These are phyloP conservation scores for Anthonomus grandis DNA, from an alignment of 1,140 invertebrate genomes.

Conservation along the genomic window DNA sequence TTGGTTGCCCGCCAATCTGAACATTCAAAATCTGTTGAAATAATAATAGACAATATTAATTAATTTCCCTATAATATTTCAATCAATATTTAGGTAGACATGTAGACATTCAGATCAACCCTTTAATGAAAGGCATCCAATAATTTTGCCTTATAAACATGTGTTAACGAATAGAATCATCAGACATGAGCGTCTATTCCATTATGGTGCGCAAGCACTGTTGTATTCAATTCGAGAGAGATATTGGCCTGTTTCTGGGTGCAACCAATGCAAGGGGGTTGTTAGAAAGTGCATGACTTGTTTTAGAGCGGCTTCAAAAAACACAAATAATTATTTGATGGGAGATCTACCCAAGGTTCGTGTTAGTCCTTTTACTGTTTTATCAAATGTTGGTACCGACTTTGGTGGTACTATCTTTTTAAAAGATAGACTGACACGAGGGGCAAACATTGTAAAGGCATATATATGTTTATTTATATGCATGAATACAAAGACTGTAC, in stretches of 20 bases:
- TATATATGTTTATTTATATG: too few relatives aligned
- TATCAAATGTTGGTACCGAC: too few relatives aligned
- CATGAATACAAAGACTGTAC: constrained; percentile 37
- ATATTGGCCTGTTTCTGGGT: background rate
- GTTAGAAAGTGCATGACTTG: background rate
- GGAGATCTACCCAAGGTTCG: constrained; percentile 4
- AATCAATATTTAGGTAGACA: too few relatives aligned
- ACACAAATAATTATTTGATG: constrained; percentile 14
- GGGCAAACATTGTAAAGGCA: constrained; percentile 5
- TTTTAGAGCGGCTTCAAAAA: background rate
- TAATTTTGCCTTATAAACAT: background rate
- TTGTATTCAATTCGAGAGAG: background rate
- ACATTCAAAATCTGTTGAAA: too few relatives aligned
- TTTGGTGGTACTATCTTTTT: background rate
- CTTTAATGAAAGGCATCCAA: too few relatives aligned
- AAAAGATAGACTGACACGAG: background rate
- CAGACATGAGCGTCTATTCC: constrained; percentile 1
- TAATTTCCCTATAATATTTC: too few relatives aligned
- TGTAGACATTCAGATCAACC: too few relatives aligned
- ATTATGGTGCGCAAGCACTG: background rate
- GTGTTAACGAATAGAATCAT: background rate
- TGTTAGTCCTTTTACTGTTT: constrained; percentile 14
- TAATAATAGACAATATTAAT: too few relatives aligned
- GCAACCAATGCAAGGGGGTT: background rate
- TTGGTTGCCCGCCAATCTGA: too few relatives aligned